phyloP scores from a whole-genome alignment of 2,888 invertebrate genomes.

The Acronicta leporina region DNA sequence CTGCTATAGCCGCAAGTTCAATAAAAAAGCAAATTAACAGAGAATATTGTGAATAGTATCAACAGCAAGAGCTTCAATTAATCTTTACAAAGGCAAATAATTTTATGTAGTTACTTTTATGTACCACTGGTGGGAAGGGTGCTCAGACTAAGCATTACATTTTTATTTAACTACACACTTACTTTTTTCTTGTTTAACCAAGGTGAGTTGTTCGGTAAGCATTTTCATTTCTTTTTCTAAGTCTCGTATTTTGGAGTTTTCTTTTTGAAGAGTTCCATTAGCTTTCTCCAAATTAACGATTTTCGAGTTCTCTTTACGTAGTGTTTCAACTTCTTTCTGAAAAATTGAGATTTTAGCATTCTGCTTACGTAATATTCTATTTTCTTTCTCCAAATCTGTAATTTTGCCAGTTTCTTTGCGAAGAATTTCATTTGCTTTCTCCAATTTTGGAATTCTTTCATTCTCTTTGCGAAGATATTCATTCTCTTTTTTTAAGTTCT shows the following conservation, averaged over 20 bases:
- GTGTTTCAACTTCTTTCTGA: slow-evolving; percentile 35
- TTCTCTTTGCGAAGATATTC: slow-evolving; percentile 1
- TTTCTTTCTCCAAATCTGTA: neutral
- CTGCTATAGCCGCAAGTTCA: no score
- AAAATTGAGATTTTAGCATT: neutral
- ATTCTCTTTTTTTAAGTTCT: neutral
- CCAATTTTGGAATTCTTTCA: neutral
- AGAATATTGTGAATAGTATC: neutral
- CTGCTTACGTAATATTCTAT: neutral
- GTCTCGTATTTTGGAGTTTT: neutral
- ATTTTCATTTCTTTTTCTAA: slow-evolving; percentile 37
- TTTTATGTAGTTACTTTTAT: no score
- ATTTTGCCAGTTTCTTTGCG: neutral
- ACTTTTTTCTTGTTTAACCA: slow-evolving; percentile 20
- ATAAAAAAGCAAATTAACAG: no score
- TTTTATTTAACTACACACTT: slow-evolving; percentile 4
- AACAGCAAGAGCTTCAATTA: neutral
- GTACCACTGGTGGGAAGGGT: no score
- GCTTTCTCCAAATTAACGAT: slow-evolving; percentile 6
- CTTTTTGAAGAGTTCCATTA: slow-evolving; percentile 1
- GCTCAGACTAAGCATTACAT: neutral
- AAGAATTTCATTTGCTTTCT: slow-evolving; percentile 2
- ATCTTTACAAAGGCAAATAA: neutral
- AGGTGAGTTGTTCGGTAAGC: neutral
- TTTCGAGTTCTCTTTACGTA: slow-evolving; percentile 16